Base-by-base conservation (phyloP, 1,140 invertebrate species). In the Drosophila oshimai region DNA sequence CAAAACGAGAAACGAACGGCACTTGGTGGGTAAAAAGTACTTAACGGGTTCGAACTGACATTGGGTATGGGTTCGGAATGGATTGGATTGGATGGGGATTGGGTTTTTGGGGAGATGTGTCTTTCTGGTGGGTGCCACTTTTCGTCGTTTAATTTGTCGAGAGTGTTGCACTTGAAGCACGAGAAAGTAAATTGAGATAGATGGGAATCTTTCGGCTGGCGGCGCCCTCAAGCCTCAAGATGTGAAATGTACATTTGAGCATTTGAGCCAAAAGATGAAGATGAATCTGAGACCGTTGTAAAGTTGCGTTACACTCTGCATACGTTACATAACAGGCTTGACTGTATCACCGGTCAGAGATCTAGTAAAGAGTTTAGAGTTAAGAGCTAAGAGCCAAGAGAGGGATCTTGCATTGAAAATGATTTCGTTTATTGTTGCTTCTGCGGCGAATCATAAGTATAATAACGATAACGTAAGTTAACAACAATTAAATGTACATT, bases 401-500 rank as follows among this genome's bases (percentile, higher is more conserved):
- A 10, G 22, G 49, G 49, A 37, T 39, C 15, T 62, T 86, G 80
- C 80, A 84, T 80, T 86, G 75, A 86, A 86, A 80, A 86, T 87
- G 72, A 80, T 73, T 61, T 65, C 69, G 28, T 57, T 62, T 74
- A 72, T 72, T 74, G 29, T 72, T 73, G 72, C 73, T 79, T 72
- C 81, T 84, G 79, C 72, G 76, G 72, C 68, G 46, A 77, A 84
- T 83, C 79, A 78, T 61, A 72, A 71, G 79, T 83, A 46, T 46
- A 84, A 84, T 74, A 78, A 84, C 70, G 51, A 70, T 78, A 84
- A 78, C 67, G 72, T 76, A 76, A 76, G 51, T 81, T 76, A 81
- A 83, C 78, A 83, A 83, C 81, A 86, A 87, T 86, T 87, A 76
- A 76, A 86, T 86, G 64, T 84, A 86, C 79, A 84, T 79, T 84